Evolutionary conservation across 2,888 invertebrate genomes (phyloP).

Genomic region (Labia minor): DNA sequence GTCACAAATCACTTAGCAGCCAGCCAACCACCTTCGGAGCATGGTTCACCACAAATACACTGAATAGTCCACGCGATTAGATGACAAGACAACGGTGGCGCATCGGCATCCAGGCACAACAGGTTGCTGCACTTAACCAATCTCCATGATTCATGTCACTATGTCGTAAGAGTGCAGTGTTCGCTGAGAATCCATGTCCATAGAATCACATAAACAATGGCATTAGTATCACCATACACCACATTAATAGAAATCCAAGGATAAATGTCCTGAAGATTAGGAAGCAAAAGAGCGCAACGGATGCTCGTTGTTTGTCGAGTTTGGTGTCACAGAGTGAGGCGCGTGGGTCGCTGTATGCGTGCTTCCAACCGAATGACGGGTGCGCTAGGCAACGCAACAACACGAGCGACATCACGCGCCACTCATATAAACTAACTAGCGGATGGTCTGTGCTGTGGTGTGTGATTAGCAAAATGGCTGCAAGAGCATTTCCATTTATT

Average conservation of each 20-base stretch:
- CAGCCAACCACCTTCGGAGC: slow-evolving; percentile 15
- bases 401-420: too few relatives aligned
- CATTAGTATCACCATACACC: not conserved
- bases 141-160: slow-evolving; percentile 8
- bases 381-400: too few relatives aligned
- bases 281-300: not conserved
- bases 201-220: not conserved
- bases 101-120: slow-evolving; percentile 15
- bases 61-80: not conserved
- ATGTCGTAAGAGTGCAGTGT: not conserved
- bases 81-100: slow-evolving; percentile 13
- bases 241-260: not conserved
- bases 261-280: not conserved
- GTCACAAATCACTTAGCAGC: not conserved
- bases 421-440: too few relatives aligned
- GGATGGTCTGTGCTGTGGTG: too few relatives aligned
- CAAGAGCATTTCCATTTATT: too few relatives aligned
- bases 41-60: not conserved
- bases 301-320: not conserved
- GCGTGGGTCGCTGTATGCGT: not conserved
- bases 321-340: not conserved
- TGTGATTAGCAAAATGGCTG: too few relatives aligned
- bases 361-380: too few relatives aligned
- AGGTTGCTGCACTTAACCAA: slow-evolving; percentile 1
- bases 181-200: not conserved